These are phyloP conservation scores for Tenodera sinensis DNA, from an alignment of 2,888 invertebrate genomes.

Conservation along the genomic window DNA sequence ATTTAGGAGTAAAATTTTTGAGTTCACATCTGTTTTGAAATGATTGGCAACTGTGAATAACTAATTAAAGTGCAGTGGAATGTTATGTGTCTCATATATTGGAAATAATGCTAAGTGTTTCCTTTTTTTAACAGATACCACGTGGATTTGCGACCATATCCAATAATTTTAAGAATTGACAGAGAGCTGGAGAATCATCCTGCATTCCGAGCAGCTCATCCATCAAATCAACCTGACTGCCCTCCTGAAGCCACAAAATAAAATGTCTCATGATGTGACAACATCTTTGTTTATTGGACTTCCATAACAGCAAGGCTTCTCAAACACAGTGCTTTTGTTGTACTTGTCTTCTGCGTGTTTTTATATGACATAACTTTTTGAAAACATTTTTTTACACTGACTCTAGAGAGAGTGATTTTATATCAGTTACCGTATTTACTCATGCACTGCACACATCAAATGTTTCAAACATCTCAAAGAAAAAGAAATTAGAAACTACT, in stretches of 20 bases:
- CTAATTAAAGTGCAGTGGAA: too few species aligned
- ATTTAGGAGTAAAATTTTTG: too few species aligned
- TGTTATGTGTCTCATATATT: neutral
- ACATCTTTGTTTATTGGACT: slow-evolving; percentile 5
- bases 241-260: slow-evolving; percentile 83
- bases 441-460: too few species aligned
- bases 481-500: too few species aligned
- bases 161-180: slow-evolving; percentile 83
- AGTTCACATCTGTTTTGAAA: too few species aligned
- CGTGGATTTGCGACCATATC: slow-evolving; percentile 85
- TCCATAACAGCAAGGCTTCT: slow-evolving; percentile 14
- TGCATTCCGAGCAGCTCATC: slow-evolving; percentile 87
- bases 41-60: too few species aligned
- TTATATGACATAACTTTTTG: neutral
- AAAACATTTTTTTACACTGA: neutral
- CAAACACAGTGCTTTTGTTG: neutral
- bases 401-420: neutral
- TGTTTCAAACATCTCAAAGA: too few species aligned
- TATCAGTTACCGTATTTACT: neutral
- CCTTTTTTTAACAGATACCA: slow-evolving; percentile 67
- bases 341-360: neutral
- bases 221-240: slow-evolving; percentile 90
- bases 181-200: slow-evolving; percentile 82
- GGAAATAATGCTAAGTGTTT: neutral
- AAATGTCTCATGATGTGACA: slow-evolving; percentile 34